phyloP scores from a whole-genome alignment of 1,140 invertebrate genomes.

The Orchestia grillus region DNA sequence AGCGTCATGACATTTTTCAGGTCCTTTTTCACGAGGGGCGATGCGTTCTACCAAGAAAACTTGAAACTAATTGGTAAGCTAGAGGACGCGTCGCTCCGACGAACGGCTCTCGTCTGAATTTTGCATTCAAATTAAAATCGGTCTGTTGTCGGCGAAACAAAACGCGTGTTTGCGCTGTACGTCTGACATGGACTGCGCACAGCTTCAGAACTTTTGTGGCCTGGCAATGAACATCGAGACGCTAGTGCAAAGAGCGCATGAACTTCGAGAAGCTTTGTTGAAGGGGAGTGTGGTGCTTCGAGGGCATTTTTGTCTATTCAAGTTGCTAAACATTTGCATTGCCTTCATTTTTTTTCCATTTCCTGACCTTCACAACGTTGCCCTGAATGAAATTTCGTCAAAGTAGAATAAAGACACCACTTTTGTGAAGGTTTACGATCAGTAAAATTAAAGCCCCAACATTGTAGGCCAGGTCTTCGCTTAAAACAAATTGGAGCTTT shows the following conservation, averaged over 20 bases:
- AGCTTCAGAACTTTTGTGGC: background rate
- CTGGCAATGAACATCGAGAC: background rate
- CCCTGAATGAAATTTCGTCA: too few relatives aligned
- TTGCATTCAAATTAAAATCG: background rate
- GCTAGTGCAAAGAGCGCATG: too few relatives aligned
- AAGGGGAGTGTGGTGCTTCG: too few relatives aligned
- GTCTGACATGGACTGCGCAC: background rate
- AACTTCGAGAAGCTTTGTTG: too few relatives aligned
- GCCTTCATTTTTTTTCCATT: background rate
- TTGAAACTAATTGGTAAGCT: slow-evolving; percentile 20
- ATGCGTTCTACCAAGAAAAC: background rate
- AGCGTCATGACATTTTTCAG: slow-evolving; percentile 23
- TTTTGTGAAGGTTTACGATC: background rate
- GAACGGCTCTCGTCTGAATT: background rate
- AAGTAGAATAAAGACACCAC: too few relatives aligned
- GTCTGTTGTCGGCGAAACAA: background rate
- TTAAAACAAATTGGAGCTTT: too few relatives aligned
- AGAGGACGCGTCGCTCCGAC: background rate
- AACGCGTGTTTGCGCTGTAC: background rate
- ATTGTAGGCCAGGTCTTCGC: too few relatives aligned
- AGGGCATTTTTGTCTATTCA: too few relatives aligned
- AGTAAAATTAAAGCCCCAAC: background rate
- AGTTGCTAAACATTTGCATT: background rate
- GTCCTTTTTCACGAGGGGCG: background rate
- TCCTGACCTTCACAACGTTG: too few relatives aligned